phyloP scores from a whole-genome alignment of 2,888 invertebrate genomes.

The Hylaea fasciaria region DNA sequence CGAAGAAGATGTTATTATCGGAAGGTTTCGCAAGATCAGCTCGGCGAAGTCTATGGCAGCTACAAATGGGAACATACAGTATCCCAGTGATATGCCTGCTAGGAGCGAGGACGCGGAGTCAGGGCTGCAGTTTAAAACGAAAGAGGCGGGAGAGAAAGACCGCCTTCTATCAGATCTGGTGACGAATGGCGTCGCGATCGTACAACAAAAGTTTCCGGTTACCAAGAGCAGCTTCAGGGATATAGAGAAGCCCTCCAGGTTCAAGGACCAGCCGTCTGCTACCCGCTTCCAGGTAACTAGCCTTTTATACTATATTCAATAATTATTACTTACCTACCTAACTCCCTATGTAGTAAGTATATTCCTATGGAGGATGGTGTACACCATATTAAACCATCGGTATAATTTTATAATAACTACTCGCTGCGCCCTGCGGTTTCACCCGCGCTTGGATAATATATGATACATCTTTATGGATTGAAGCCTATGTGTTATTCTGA shows the following conservation, averaged over 20 bases:
- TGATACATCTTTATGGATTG: too few relatives aligned
- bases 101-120: conserved; percentile 69
- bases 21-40: conserved; percentile 80
- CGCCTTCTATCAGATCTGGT: conserved; percentile 59
- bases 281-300: conserved; percentile 85
- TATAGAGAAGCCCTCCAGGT: conserved; percentile 86
- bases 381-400: too few relatives aligned
- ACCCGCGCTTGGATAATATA: too few relatives aligned
- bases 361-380: too few relatives aligned
- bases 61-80: conserved; percentile 79
- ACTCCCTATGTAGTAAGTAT: too few relatives aligned
- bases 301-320: background rate
- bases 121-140: conserved; percentile 70
- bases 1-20: conserved; percentile 81
- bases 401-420: too few relatives aligned
- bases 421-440: too few relatives aligned
- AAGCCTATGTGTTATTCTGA: too few relatives aligned
- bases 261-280: conserved; percentile 85
- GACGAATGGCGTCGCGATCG: conserved; percentile 52
- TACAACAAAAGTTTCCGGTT: conserved; percentile 58
- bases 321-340: too few relatives aligned
- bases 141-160: conserved; percentile 63
- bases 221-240: conserved; percentile 87
- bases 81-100: conserved; percentile 65
- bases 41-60: conserved; percentile 83